Percentiles rank a stretch among this genome's conserved stretches.
Conservation (phyloP, 2,113 vertebrate species). For the Rhipidura dahli region DNA sequence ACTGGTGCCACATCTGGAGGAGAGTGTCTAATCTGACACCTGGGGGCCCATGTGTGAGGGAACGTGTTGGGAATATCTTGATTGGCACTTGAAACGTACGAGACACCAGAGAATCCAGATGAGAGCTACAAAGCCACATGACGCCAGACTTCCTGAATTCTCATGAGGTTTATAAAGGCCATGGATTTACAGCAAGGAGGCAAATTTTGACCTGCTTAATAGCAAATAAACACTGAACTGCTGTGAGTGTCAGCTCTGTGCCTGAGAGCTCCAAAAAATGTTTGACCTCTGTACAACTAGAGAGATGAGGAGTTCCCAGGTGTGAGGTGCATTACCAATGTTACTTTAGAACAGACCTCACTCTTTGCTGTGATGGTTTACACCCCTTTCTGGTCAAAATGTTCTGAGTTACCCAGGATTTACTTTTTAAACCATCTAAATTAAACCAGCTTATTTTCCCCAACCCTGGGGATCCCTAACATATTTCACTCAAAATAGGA, state of each 20-base stretch:
- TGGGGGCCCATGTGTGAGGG: neutral
- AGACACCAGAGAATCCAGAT: neutral
- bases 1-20: neutral
- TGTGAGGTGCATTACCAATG: neutral
- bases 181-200: neutral
- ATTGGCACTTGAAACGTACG: accelerated
- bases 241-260: neutral
- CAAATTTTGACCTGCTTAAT: neutral
- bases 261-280: neutral
- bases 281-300: neutral
- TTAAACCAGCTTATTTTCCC: neutral
- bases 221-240: neutral
- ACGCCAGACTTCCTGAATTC: neutral
- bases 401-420: neutral
- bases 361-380: neutral
- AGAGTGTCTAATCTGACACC: neutral
- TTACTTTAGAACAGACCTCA: neutral
- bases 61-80: neutral
- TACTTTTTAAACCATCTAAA: neutral
- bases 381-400: neutral
- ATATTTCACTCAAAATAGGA: neutral
- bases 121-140: neutral
- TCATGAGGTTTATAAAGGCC: neutral
- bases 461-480: neutral
- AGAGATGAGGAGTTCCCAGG: neutral